Evolutionary conservation across 2,113 vertebrate species (phyloP).

Genomic region (Genyomyrus donnyi): DNA sequence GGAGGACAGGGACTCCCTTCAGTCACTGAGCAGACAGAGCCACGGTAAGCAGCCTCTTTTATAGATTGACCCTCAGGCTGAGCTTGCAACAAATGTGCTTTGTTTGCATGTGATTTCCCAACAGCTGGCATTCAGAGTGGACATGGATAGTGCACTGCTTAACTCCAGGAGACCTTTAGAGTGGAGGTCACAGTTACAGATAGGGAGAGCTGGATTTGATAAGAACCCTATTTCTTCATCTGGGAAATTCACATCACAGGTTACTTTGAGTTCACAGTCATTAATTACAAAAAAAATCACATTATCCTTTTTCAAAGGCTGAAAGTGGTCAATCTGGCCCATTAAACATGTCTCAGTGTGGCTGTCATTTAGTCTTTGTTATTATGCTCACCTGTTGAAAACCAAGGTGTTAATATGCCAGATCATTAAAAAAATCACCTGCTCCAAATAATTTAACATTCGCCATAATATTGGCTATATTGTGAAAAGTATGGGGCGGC

Average conservation of each 20-base stretch:
- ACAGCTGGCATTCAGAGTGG: conserved; percentile 19
- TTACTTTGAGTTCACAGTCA: background rate
- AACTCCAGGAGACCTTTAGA: background rate
- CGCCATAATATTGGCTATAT: background rate
- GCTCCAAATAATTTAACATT: background rate
- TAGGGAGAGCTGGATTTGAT: background rate
- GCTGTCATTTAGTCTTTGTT: background rate
- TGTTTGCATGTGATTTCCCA: conserved; percentile 50
- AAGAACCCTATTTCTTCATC: background rate
- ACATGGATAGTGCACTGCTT: background rate
- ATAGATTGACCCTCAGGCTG: conserved; percentile 38
- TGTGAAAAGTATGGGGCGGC: background rate
- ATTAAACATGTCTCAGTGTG: background rate
- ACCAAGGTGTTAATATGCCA: background rate
- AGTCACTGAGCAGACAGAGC: conserved; percentile 29
- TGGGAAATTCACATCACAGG: background rate
- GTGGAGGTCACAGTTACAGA: background rate
- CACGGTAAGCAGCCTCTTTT: conserved; percentile 34
- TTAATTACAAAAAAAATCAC: background rate
- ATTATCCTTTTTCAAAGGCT: background rate
- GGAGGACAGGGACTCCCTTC: conserved; percentile 20
- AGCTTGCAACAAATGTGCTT: background rate
- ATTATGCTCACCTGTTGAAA: background rate
- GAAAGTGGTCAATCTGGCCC: background rate
- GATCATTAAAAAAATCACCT: background rate